phyloP scores from a whole-genome alignment of 2,113 vertebrate genomes.

The Cairina moschata region DNA sequence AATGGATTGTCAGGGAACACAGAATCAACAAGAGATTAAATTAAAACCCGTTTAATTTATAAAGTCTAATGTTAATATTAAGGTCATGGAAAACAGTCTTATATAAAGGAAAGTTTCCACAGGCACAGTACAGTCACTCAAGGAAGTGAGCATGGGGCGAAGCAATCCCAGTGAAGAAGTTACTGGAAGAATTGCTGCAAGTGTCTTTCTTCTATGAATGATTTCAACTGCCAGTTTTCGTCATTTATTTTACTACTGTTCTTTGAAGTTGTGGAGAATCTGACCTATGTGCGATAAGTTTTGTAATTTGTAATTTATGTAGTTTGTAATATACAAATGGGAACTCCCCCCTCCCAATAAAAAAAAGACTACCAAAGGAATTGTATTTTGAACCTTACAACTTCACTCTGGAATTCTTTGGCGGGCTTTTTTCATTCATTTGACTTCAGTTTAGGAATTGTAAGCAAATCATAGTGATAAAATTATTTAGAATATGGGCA shows the following conservation, averaged over 20 bases:
- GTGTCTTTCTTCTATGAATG: not conserved
- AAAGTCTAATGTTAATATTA: not conserved
- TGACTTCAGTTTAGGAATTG: not conserved
- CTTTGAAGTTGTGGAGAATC: not conserved
- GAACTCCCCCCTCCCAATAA: not conserved
- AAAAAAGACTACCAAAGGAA: fast-evolving
- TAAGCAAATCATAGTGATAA: not conserved
- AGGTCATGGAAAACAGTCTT: not conserved
- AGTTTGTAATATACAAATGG: not conserved
- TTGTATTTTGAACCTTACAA: not conserved
- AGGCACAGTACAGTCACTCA: not conserved
- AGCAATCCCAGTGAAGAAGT: not conserved
- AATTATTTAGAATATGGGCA: not conserved
- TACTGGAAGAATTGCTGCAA: not conserved
- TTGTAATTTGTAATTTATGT: not conserved
- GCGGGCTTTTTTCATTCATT: not conserved
- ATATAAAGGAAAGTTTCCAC: not conserved
- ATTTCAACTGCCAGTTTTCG: not conserved
- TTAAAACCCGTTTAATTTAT: not conserved
- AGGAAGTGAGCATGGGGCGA: not conserved
- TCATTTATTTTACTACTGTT: not conserved
- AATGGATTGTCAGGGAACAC: not conserved
- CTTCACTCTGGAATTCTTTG: not conserved
- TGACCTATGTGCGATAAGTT: not conserved
- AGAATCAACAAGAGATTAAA: not conserved